Evolutionary conservation across 53 echinoderm and acorn worm species (phyloP), one percentile per base, ranked within the genome.

Genomic region (Patiria pectinifera): DNA sequence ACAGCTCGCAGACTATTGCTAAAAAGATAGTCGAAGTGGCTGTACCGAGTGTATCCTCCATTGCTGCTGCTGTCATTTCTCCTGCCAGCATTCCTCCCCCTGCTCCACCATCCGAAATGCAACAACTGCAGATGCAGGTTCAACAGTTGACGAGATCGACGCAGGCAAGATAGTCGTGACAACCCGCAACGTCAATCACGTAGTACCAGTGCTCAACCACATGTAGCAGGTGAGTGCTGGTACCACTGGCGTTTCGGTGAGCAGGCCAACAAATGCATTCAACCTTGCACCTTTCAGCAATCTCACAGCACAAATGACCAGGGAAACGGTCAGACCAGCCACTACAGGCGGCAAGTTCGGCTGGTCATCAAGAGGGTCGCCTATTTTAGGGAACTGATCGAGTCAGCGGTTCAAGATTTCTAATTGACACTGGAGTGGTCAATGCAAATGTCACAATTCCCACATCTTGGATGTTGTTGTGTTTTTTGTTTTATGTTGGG

Each of bases 241-340:
- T 70, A 70, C 70, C 70, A 70, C 70, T 70, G 70, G 70, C 70
- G 70, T 12, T 70, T 11, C 15, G 70, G 70, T 19, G 15, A 70
- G 70, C 14, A 70, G 10, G 70, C 70, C 15, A 70, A 70, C 3
- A 70, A 13, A 16, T 70, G 70, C 70, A 16, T 70, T 11, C 70
- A 3, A 12, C 60, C 70, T 70, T 70, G 70, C 70, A 70, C 70
- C 70, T 70, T 70, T 16, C 89, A 62, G 26, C 79, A 80, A 69
- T 66, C 35, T 76, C 13, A 4, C 4, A 13, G 35, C 19, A 43
- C n/a, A 47, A 44, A 63, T 69, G 48, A 18, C 63, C 89, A 24
- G 89, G 89, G 80, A 78, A 89, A 89, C 89, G 80, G 21, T 4
- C 35, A 78, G 62, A 89, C 89, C 89, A 89, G 89, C 77, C 78